Evolutionary conservation across 2,888 invertebrate species (phyloP).

Genomic region (Agonopterix subpropinquella): DNA sequence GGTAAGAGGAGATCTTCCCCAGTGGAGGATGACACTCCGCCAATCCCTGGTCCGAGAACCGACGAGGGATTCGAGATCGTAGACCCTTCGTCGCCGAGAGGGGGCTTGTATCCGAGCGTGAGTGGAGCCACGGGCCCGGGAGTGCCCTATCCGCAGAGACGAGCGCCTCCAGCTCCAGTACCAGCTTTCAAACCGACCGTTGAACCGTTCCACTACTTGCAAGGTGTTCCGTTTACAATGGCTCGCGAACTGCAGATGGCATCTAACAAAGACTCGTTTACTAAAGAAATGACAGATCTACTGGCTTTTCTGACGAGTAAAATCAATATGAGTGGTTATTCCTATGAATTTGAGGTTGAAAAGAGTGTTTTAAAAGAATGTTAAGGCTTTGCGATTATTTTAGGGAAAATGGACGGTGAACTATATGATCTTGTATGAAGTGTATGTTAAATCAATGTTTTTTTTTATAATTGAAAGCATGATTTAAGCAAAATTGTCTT

Average conservation of each 20-base stretch:
- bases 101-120: constrained; percentile 50
- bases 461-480: too few relatives aligned
- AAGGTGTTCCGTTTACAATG: constrained; percentile 73
- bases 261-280: constrained; percentile 61
- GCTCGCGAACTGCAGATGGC: constrained; percentile 62
- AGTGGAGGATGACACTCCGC: constrained; percentile 59
- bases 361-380: constrained; percentile 72
- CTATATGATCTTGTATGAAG: too few relatives aligned
- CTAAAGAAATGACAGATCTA: constrained; percentile 67
- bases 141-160: constrained; percentile 36
- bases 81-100: constrained; percentile 39
- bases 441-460: too few relatives aligned
- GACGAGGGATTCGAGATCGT: constrained; percentile 63
- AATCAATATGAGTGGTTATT: constrained; percentile 50
- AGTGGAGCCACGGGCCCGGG: constrained; percentile 27
- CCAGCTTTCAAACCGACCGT: constrained; percentile 2
- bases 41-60: constrained; percentile 57
- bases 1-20: constrained; percentile 65
- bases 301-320: constrained; percentile 67
- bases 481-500: too few relatives aligned
- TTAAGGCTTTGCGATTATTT: constrained; percentile 16
- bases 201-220: constrained; percentile 66
- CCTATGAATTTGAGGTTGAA: constrained; percentile 73
- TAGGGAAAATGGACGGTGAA: neutral
- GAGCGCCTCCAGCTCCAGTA: constrained; percentile 46